Evolutionary conservation across 2,888 invertebrate genomes (phyloP).

Genomic region (Matsumyia berberina): DNA sequence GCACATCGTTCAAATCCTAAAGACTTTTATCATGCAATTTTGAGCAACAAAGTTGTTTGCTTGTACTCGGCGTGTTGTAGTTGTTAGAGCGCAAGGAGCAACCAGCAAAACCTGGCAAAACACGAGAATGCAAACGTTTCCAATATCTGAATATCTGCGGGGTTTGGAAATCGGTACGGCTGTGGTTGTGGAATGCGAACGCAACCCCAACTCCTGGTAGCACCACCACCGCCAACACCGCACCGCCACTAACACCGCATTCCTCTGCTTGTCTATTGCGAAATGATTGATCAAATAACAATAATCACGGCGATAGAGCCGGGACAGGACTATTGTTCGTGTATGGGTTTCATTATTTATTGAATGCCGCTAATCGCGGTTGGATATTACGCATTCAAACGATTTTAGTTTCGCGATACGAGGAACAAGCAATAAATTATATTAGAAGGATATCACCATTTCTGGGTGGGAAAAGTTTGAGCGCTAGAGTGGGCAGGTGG

Average conservation of each 20-base stretch:
- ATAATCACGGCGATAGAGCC: slow-evolving; percentile 70
- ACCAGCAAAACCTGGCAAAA: slow-evolving; percentile 48
- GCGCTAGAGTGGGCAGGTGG: neutral
- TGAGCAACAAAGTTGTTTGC: slow-evolving; percentile 68
- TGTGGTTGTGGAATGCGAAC: slow-evolving; percentile 49
- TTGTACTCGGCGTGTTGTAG: slow-evolving; percentile 51
- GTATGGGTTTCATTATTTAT: slow-evolving; percentile 74
- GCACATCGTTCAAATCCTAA: slow-evolving; percentile 71
- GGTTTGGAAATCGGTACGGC: slow-evolving; percentile 41
- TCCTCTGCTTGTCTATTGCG: slow-evolving; percentile 57
- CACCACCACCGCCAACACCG: slow-evolving; percentile 27
- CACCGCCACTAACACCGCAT: slow-evolving; percentile 26
- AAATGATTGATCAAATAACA: slow-evolving; percentile 76
- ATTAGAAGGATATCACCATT: slow-evolving; percentile 15
- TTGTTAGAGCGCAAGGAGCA: slow-evolving; percentile 32
- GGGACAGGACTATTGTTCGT: slow-evolving; percentile 61
- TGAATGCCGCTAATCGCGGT: slow-evolving; percentile 73
- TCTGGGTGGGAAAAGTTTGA: neutral
- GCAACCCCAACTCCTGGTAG: slow-evolving; percentile 51
- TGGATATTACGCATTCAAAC: slow-evolving; percentile 65
- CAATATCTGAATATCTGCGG: slow-evolving; percentile 53
- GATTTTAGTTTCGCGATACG: slow-evolving; percentile 37
- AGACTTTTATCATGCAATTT: slow-evolving; percentile 74
- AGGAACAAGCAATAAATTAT: slow-evolving; percentile 31
- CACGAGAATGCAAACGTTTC: slow-evolving; percentile 59